Evolutionary conservation across 2,797 vertebrate species (phyloP), one percentile per base, ranked within the genome.

Genomic region (Sebastolobus altivelis): DNA sequence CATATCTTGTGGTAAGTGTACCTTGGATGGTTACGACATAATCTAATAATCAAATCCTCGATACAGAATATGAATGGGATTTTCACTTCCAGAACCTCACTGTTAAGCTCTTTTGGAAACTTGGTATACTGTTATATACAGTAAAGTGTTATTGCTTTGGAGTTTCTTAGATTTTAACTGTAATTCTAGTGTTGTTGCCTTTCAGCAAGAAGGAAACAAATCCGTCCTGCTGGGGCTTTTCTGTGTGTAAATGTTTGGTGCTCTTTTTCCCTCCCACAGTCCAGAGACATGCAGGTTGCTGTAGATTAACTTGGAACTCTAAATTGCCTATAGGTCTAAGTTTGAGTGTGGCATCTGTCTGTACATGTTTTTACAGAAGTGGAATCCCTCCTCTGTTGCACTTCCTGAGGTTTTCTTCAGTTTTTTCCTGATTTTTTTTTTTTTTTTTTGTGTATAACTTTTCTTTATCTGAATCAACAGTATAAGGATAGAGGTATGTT

Each of bases 291-390:
- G 20, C 9, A 52, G 52, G 49, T 75, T 54, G 25, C 56, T 37
- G 46, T 72, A 63, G 27, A 81, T 77, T 74, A 43, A 55, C n/a
- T 43, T 10, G n/a, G 12, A 37, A 13, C 60, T 22, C 9, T 72
- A 60, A 76, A 59, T 43, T 16, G 4, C 68, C 37, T 1, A 1
- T 43, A 38, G 54, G 18, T 67, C 1, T 66, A 13, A 68, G 16
- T 46, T 46, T 46, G 18, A 46, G 43, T 46, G 43, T 6, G 43
- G 8, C 43, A 46, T 65, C n/a, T 70, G 55, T 72, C 77, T 33
- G 1, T 70, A 58, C 59, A 49, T 49, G 68, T 55, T 33, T 25
- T 9, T 27, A 56, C 8, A n/a, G 65, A 72, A 33, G 62, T 58
- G 10, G 2, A 52, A 33, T 40, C 54, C 20, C 20, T 58, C 9